Conservation (phyloP, 2,113 vertebrate species). For the Dolichotis patagonum region DNA sequence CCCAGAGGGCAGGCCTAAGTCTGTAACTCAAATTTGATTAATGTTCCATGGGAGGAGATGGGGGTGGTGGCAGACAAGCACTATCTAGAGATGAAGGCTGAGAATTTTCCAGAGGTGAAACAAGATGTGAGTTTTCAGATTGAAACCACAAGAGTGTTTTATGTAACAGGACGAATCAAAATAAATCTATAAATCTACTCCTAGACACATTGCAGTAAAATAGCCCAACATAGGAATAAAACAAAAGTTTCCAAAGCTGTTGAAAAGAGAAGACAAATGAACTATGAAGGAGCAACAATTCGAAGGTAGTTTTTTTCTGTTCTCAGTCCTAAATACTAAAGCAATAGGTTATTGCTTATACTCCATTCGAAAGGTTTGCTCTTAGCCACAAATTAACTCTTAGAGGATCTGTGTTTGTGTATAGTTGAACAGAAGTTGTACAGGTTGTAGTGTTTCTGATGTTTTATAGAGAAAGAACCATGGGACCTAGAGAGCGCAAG, state of each 20-base stretch:
- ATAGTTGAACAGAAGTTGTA: not conserved
- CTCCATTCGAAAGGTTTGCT: not conserved
- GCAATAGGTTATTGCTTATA: not conserved
- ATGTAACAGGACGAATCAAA: not conserved
- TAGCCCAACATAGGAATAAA: not conserved
- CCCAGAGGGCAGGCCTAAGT: not conserved
- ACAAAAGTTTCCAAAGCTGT: not conserved
- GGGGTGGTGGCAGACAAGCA: not conserved
- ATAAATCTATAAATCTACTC: not conserved
- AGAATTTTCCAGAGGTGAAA: not conserved
- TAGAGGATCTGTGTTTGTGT: not conserved
- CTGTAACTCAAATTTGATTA: not conserved
- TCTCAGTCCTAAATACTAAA: not conserved
- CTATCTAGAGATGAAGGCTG: not conserved
- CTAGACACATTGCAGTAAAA: not conserved
- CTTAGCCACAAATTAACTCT: not conserved
- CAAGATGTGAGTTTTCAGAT: not conserved
- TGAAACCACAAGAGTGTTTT: not conserved
- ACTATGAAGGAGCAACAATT: not conserved
- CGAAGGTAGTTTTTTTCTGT: not conserved
- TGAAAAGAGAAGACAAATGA: not conserved
- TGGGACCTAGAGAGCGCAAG: not conserved
- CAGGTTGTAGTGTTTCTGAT: not conserved
- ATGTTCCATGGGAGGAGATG: not conserved
- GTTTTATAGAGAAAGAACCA: not conserved